Evolutionary conservation across 2,888 invertebrate species (phyloP).

Genomic region (Poecilobothrus nobilitatus): DNA sequence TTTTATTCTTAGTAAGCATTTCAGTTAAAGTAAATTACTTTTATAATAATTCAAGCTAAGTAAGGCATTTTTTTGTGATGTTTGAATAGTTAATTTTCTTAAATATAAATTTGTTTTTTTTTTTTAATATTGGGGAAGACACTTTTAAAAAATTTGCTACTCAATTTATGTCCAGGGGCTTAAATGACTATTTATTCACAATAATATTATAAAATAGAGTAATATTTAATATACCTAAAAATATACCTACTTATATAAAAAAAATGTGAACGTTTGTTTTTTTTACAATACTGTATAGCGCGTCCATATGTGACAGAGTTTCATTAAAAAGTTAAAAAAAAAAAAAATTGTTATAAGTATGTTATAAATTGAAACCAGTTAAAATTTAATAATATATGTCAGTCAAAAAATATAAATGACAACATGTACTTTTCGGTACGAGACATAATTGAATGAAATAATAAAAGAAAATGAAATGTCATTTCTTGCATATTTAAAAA

Average conservation of each 20-base stretch:
- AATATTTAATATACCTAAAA: background rate
- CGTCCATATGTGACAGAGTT: background rate
- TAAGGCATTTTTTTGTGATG: too few species aligned
- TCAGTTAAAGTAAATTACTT: too few species aligned
- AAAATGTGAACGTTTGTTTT: background rate
- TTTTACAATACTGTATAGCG: background rate
- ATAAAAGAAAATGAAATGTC: background rate
- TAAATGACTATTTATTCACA: too few species aligned
- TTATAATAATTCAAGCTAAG: too few species aligned
- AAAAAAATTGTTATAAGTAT: background rate
- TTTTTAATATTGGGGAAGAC: too few species aligned
- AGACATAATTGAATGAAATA: too few species aligned
- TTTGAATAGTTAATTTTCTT: too few species aligned
- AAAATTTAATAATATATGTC: background rate
- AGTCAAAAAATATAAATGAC: background rate
- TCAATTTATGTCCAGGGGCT: too few species aligned
- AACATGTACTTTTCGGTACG: background rate
- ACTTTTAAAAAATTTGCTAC: too few species aligned
- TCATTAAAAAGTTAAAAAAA: background rate
- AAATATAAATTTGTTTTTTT: too few species aligned
- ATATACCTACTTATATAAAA: background rate
- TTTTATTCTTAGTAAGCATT: too few species aligned
- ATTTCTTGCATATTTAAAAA: background rate
- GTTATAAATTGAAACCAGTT: conserved; percentile 6
- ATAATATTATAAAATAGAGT: too few species aligned